Evolutionary conservation across 2,888 invertebrate species (phyloP), one percentile per base, ranked within the genome.

Genomic region (Drosophila sordidula): DNA sequence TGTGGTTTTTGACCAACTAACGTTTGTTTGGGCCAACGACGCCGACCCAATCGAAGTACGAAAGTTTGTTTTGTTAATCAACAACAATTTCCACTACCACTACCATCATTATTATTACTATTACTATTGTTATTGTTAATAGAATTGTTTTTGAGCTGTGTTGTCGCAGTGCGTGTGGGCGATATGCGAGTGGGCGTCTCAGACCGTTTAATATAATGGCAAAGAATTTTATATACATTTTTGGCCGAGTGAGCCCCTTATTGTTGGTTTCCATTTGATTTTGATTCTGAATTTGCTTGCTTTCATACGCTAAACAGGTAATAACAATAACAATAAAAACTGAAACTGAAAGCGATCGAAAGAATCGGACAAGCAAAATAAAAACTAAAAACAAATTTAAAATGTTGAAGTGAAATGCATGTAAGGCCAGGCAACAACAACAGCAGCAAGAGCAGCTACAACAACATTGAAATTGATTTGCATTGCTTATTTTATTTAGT

Each of bases 11-110:
- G 75, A 67, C 78, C 64, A 78, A 79, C 71, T 78, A 70, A 61
- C 77, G 74, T 52, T 76, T 79, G 65, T 68, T 70, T 70, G 47
- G 54, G 68, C 59, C 71, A 29, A 29, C 29, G 29, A 29, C 64
- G 44, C 45, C 46, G 22, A 65, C 42, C 62, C 50, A 62, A 65
- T 80, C 68, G 62, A 83, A 76, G 88, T 84, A 85, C 79, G 88
- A 76, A 55, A 34, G 34, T 34, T 34, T 34, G 34, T 34, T 34
- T 34, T 34, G 34, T 34, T 34, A 12, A 70, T 69, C 78, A 78
- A 59, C 57, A 56, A 56, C 32, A 49, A 63, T 70, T 57, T 50
- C n/a, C 44, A 49, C 54, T 68, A 65, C 62, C 61, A 58, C 47
- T 70, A 47, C 8, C 50, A 42, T 58, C 58, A 32, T 50, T 59